phyloP scores from a whole-genome alignment of 2,797 vertebrate species.

The Tenualosa ilisha region DNA sequence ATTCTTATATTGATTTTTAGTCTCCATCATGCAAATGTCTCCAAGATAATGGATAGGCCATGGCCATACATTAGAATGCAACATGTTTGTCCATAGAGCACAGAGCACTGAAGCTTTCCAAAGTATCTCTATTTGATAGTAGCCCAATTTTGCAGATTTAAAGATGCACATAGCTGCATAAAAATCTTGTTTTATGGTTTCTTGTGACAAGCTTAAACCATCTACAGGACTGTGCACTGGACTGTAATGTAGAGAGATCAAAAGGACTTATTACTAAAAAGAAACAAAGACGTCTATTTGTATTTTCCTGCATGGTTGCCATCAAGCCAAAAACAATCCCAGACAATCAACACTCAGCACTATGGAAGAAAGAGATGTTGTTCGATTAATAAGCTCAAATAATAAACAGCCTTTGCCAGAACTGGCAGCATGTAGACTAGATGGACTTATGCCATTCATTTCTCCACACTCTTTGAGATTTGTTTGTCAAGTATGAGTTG shows the following conservation, averaged over 20 bases:
- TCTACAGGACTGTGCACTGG: not conserved
- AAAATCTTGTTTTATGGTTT: conserved; percentile 77
- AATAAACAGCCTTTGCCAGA: not conserved
- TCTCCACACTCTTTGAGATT: not conserved
- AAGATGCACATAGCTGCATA: conserved; percentile 70
- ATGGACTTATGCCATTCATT: not conserved
- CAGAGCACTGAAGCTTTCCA: conserved; percentile 59
- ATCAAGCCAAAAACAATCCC: not conserved
- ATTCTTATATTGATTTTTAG: conserved; percentile 77
- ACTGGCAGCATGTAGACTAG: not conserved
- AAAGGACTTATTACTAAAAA: not conserved
- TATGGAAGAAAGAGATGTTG: not conserved
- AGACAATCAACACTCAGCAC: not conserved
- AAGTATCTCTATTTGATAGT: conserved; percentile 72
- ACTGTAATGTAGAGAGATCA: not conserved
- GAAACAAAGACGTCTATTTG: not conserved
- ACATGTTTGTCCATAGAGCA: conserved; percentile 31
- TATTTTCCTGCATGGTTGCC: not conserved
- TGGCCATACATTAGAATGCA: conserved; percentile 40
- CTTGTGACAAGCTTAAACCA: conserved; percentile 55
- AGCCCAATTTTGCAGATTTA: conserved; percentile 68
- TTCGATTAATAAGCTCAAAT: not conserved
- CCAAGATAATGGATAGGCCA: conserved; percentile 67
- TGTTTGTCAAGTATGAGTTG: not conserved
- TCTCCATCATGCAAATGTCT: conserved; percentile 75